Evolutionary conservation across 2,888 invertebrate species (phyloP), one percentile per base, ranked within the genome.

Genomic region (Mythimna albipuncta): DNA sequence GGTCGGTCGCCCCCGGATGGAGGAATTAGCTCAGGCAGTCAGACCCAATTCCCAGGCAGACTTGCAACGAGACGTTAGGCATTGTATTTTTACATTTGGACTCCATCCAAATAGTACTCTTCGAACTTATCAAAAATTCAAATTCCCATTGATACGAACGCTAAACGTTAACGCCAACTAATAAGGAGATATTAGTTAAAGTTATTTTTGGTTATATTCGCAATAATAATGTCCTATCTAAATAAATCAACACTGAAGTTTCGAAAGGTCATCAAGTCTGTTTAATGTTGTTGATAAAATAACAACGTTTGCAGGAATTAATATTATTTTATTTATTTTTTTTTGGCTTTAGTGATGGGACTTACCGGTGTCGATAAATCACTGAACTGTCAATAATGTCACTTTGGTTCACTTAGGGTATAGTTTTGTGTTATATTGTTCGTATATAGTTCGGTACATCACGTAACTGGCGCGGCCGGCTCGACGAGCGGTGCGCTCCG

Each of bases 31-130:
- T 79, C 79, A 84, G 72, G 79, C 79, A 74, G 47, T 61, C 79
- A 79, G 81, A 63, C 83, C 85, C 81, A 87, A 88, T 84, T 85
- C 93, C 94, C 94, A 92, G 94, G 89, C 93, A 90, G 90, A 91
- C 93, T 91, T 90, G 92, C 91, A 91, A 80, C 89, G 92, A 92
- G 93, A 92, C 91, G 90, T 91, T 92, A 93, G 91, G 93, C 91
- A 94, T 94, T 94, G 95, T 96, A 95, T 96, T 96, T 96, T 94
- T 94, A 91, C 92, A 94, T 93, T 95, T 96, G 96, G 96, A 94
- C 88, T 82, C 82, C 83, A 82, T 95, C 96, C 96, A 96, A 96
- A 94, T 95, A 94, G 93, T 93, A 93, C 94, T 92, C 93, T 77
- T 79, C 84, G 82, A 85, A 47, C 85, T 90, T 93, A 94, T 94